These are phyloP conservation scores for Ceyx erithaca DNA, from an alignment of 2,797 vertebrate genomes.

Conservation along the genomic window DNA sequence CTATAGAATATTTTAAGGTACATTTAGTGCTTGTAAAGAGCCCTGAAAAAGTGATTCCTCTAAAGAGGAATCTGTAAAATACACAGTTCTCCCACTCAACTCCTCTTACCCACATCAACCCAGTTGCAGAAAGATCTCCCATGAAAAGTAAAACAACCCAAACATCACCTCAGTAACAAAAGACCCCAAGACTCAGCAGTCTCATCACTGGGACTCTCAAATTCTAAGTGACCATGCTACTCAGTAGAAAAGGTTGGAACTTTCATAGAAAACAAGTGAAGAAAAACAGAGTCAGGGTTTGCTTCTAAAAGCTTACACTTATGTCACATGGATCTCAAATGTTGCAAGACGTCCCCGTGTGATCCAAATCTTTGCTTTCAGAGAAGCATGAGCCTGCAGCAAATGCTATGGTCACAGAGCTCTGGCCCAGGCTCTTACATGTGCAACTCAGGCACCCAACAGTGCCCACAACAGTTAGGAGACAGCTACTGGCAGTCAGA, in stretches of 20 bases:
- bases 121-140: background rate
- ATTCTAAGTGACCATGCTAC: background rate
- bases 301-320: background rate
- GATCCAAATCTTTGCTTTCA: background rate
- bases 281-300: background rate
- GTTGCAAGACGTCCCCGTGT: fast-evolving
- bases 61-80: background rate
- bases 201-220: background rate
- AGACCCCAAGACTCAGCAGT: background rate
- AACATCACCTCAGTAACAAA: background rate
- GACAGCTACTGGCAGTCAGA: background rate
- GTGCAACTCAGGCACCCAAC: background rate
- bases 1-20: background rate
- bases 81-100: background rate
- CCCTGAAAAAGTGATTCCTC: background rate
- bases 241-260: background rate
- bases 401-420: background rate
- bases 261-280: fast-evolving
- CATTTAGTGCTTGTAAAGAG: background rate
- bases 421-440: background rate
- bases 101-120: background rate
- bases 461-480: background rate
- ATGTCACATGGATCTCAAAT: fast-evolving
- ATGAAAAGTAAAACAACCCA: background rate
- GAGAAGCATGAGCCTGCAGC: background rate